These are phyloP conservation scores for Anagrus nilaparvatae DNA, from an alignment of 1,140 invertebrate genomes.

Conservation along the genomic window DNA sequence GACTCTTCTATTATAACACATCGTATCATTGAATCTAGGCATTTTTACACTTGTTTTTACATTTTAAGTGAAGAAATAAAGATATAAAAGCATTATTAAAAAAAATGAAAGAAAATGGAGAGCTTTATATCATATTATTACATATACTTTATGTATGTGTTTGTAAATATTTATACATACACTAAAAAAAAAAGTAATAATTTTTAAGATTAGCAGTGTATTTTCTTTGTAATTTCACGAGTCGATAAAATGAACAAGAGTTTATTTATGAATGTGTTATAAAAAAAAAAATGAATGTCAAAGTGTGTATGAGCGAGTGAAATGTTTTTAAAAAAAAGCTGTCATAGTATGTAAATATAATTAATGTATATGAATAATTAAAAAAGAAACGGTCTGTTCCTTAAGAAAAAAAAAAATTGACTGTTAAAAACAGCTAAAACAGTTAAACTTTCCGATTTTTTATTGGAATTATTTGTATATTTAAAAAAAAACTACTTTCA, in stretches of 20 bases:
- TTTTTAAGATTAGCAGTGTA: slow-evolving; percentile 12
- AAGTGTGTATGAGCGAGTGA: not conserved
- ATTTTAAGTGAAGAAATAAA: slow-evolving; percentile 10
- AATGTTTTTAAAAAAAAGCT: no score
- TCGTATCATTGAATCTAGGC: slow-evolving; percentile 14
- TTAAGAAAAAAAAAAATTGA: slow-evolving; percentile 10
- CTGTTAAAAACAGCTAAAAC: not conserved
- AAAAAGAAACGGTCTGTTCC: slow-evolving; percentile 1
- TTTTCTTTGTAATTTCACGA: slow-evolving; percentile 9
- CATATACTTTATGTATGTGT: no score
- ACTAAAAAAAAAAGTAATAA: slow-evolving; percentile 13
- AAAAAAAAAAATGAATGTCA: slow-evolving; percentile 1
- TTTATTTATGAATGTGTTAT: not conserved
- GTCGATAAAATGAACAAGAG: slow-evolving; percentile 1
- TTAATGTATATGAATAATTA: slow-evolving; percentile 3
- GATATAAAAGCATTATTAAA: no score
- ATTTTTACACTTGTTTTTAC: slow-evolving; percentile 17
- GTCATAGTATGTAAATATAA: slow-evolving; percentile 7
- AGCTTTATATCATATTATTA: no score
- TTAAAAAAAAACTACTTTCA: no score
- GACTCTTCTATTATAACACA: slow-evolving; percentile 6
- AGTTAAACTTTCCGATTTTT: no score
- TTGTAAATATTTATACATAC: slow-evolving; percentile 14
- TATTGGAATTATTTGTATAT: no score
- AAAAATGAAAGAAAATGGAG: no score